Evolutionary conservation across 2,888 invertebrate species (phyloP), one percentile per base, ranked within the genome.

Genomic region (Flabesymbios commensalis): DNA sequence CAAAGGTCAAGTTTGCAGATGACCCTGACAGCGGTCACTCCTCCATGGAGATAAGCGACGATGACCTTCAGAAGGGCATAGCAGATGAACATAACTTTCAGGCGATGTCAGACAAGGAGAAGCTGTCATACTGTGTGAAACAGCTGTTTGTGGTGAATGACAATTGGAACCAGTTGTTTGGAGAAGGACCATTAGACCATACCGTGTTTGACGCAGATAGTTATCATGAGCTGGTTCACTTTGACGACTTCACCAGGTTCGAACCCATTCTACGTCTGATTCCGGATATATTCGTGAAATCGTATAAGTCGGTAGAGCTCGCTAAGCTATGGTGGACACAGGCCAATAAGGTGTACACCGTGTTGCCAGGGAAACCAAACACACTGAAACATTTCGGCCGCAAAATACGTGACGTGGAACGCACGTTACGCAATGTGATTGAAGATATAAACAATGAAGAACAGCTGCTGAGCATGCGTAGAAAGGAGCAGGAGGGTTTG

Each of bases 221-320:
- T 53, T 64, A 71, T 24, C 72, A 76, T 52, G 76, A 77, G 56
- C 51, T 78, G 14, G 61, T 73, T 47, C 71, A 72, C 24, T 73
- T 73, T 52, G 61, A 61, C n/a, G 68, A 72, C 36, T 71, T 69
- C 51, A 60, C 68, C 2, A 57, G 65, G 22, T 75, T 74, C 63
- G 75, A 76, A 64, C 60, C 68, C 1, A 64, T 79, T 3, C 63
- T 78, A 4, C 62, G 79, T 39, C 65, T 78, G 7, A 64, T 78
- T 26, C 77, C 78, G 0, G 79, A 79, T 62, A 72, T 77, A 10
- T 77, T 79, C 66, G 72, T 74, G 17, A 78, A 78, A 63, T 75
- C 75, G 48, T 75, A 74, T 61, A 78, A 76, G 58, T 72, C 74
- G 17, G 67, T 77, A 19, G 77, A 78, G 55, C 64, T 78, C 22